Evolutionary conservation across 2,113 vertebrate species (phyloP).

Genomic region (Butastur rufipennis): DNA sequence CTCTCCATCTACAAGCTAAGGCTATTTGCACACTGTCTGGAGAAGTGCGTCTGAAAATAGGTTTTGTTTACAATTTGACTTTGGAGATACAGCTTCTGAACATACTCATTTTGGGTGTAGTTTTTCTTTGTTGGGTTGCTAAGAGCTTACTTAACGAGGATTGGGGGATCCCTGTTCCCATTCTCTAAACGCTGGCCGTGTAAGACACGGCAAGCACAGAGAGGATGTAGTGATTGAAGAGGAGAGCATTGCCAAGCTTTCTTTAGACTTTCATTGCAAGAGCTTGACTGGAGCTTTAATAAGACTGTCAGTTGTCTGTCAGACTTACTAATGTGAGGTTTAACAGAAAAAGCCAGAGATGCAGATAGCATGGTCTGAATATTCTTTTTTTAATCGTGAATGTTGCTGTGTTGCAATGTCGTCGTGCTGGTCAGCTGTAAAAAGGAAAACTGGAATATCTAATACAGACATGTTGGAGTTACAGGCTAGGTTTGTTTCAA

Average conservation of each 20-base stretch:
- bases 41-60: neutral
- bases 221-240: neutral
- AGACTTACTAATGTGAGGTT: neutral
- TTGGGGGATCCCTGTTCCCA: neutral
- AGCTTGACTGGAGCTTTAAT: neutral
- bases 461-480: neutral
- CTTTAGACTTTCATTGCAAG: neutral
- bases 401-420: neutral
- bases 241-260: neutral
- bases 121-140: neutral
- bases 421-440: neutral
- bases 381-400: neutral
- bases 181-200: neutral
- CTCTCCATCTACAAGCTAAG: neutral
- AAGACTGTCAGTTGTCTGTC: neutral
- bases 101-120: neutral
- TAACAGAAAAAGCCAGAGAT: neutral
- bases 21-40: accelerated
- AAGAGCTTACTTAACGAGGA: neutral
- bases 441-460: neutral
- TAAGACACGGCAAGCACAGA: neutral
- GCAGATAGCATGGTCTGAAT: neutral
- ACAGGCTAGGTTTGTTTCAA: neutral
- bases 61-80: neutral
- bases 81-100: neutral